Percentiles rank a stretch among this genome's conserved stretches.
Evolutionary conservation across 2,113 vertebrate genomes (phyloP).

Genomic region (Micromys minutus): DNA sequence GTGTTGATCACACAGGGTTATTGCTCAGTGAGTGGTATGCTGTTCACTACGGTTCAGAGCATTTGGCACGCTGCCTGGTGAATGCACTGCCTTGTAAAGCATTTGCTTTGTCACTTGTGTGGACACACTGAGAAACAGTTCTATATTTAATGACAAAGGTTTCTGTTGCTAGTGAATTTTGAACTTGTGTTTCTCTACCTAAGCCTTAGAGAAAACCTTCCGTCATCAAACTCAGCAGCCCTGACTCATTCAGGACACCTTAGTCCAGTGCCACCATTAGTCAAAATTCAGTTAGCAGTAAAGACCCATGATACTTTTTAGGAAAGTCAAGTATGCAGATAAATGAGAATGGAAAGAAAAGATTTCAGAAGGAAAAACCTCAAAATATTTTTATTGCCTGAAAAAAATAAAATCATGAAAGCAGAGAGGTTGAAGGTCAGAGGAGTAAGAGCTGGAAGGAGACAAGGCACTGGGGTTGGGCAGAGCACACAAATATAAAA

Average conservation of each 20-base stretch:
- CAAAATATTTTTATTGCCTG: neutral
- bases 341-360: neutral
- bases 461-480: rapidly evolving
- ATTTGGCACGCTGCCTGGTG: neutral
- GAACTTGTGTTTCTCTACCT: neutral
- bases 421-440: neutral
- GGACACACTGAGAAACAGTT: neutral
- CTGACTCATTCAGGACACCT: neutral
- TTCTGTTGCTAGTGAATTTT: neutral
- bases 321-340: neutral
- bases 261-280: neutral
- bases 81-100: too few species aligned
- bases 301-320: neutral
- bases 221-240: neutral
- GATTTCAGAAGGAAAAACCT: neutral
- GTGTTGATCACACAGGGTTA: too few species aligned
- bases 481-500: neutral
- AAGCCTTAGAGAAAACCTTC: neutral
- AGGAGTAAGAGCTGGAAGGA: neutral
- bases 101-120: too few species aligned
- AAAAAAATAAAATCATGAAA: neutral
- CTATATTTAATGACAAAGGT: neutral
- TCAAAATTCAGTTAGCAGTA: neutral
- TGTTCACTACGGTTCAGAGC: too few species aligned
- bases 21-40: neutral